Evolutionary conservation across 2,113 vertebrate species (phyloP), one percentile per base, ranked within the genome.

Genomic region (Phasianus colchicus): DNA sequence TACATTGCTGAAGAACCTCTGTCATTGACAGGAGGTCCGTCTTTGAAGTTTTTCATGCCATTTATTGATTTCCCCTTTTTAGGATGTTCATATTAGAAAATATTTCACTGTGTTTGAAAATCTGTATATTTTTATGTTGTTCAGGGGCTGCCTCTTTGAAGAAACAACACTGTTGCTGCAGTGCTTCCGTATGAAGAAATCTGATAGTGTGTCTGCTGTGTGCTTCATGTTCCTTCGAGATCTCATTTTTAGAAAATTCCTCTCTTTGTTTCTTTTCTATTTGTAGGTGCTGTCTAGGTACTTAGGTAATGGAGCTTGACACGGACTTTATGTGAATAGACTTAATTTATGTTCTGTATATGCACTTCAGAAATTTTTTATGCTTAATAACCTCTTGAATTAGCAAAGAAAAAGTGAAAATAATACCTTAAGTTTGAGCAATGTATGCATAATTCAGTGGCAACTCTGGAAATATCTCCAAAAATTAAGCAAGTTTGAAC

Each of bases 21-120:
- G 98, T 98, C 97, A 97, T 98, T 98, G 98, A 98, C 98, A 98
- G 98, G 97, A 98, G 98, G 97, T 97, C 97, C 13, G 71, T 92
- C 98, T 98, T 98, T 98, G 98, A 98, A 98, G 98, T 98, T 98
- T 98, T 98, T 97, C 97, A 97, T 98, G 97, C 97, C 98, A 97
- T 97, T 98, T 98, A 98, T 98, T 98, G 98, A 98, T 98, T 98
- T 97, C 96, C 95, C 89, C 93, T 96, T 98, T 98, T 98, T 98
- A 97, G 98, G 97, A 97, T 98, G 97, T 97, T 97, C 98, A 96
- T 97, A 98, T 98, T 98, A 98, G 96, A 97, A 98, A 97, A 97
- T 96, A 96, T 97, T 97, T 98, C 96, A 93, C 96, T 77, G 95
- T 93, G 96, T 97, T 98, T 97, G 97, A 97, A 98, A 98, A 97